A percentile compares a stretch with the other conserved stretches of the same genome.
These are phyloP conservation scores for Ctenopoma kingsleyae DNA, from an alignment of 2,797 vertebrate species.

Conservation along the genomic window DNA sequence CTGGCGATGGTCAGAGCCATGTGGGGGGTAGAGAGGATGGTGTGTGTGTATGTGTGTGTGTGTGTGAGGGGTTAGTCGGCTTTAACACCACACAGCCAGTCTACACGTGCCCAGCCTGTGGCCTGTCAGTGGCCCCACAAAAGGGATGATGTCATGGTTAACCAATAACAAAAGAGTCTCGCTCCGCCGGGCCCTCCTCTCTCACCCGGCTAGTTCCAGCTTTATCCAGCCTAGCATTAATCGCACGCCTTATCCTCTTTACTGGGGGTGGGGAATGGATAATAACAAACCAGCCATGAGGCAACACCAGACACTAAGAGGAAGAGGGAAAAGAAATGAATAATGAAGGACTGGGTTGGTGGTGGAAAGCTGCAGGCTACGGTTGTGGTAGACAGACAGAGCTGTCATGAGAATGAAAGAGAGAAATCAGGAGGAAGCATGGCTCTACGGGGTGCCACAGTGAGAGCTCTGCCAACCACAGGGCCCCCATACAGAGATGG, in stretches of 20 bases:
- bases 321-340: constrained; percentile 48
- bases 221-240: constrained; percentile 86
- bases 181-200: constrained; percentile 74
- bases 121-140: constrained; percentile 85
- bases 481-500: constrained; percentile 54
- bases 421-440: constrained; percentile 56
- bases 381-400: constrained; percentile 39
- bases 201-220: constrained; percentile 83
- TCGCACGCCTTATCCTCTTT: constrained; percentile 86
- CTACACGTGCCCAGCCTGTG: constrained; percentile 83
- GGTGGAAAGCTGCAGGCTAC: constrained; percentile 11
- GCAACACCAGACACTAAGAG: constrained; percentile 58
- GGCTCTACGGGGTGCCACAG: constrained; percentile 60
- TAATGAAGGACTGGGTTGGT: constrained; percentile 27
- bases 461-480: constrained; percentile 57
- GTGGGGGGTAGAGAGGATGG: constrained; percentile 64
- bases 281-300: constrained; percentile 78
- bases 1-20: constrained; percentile 77
- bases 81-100: constrained; percentile 75
- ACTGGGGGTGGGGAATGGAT: constrained; percentile 73
- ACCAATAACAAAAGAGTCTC: constrained; percentile 86
- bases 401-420: constrained; percentile 61
- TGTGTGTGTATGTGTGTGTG: constrained; percentile 41
- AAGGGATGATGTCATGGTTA: constrained; percentile 89
- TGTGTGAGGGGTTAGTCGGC: constrained; percentile 53